A percentile compares a stretch with the other conserved stretches of the same genome.
phyloP scores from a whole-genome alignment of 2,888 invertebrate genomes.

The Hypomecis atomaria region DNA sequence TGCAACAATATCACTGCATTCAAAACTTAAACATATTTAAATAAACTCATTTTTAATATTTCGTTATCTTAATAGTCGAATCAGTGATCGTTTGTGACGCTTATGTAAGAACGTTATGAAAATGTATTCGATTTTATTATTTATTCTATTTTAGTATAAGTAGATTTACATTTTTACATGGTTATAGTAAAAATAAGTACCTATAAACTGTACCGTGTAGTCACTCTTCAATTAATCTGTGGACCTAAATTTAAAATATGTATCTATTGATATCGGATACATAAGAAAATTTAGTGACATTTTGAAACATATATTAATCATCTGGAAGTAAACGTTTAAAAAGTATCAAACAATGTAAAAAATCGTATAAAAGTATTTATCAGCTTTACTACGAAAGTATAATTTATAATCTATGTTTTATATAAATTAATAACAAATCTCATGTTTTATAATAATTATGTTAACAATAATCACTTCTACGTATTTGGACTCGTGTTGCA shows the following conservation, averaged over 20 bases:
- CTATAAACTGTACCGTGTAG: slow-evolving; percentile 45
- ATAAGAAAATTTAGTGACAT: slow-evolving; percentile 62
- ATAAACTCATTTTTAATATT: slow-evolving; percentile 42
- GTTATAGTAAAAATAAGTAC: slow-evolving; percentile 60
- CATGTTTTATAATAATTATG: slow-evolving; percentile 32
- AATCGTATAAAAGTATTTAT: slow-evolving; percentile 20
- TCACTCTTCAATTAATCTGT: slow-evolving; percentile 31
- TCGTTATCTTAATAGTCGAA: slow-evolving; percentile 41
- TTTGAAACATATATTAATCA: slow-evolving; percentile 25
- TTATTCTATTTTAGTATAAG: slow-evolving; percentile 44
- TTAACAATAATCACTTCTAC: slow-evolving; percentile 34
- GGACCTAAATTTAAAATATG: slow-evolving; percentile 61
- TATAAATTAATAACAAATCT: slow-evolving; percentile 43
- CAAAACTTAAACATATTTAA: slow-evolving; percentile 52
- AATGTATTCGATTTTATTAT: slow-evolving; percentile 32
- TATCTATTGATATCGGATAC: slow-evolving; percentile 58
- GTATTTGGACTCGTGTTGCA: slow-evolving; percentile 44
- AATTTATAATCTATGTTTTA: slow-evolving; percentile 16
- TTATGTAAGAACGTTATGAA: slow-evolving; percentile 25
- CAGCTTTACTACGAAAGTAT: slow-evolving; percentile 15
- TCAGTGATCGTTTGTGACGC: slow-evolving; percentile 24
- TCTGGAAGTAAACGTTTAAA: slow-evolving; percentile 10
- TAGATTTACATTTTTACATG: slow-evolving; percentile 73
- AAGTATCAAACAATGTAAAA: slow-evolving; percentile 29
- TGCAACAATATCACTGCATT: slow-evolving; percentile 83